Percentiles rank a stretch among this genome's conserved stretches.
phyloP scores from a whole-genome alignment of 2,113 vertebrate species.

The Urocynchramus pylzowi region DNA sequence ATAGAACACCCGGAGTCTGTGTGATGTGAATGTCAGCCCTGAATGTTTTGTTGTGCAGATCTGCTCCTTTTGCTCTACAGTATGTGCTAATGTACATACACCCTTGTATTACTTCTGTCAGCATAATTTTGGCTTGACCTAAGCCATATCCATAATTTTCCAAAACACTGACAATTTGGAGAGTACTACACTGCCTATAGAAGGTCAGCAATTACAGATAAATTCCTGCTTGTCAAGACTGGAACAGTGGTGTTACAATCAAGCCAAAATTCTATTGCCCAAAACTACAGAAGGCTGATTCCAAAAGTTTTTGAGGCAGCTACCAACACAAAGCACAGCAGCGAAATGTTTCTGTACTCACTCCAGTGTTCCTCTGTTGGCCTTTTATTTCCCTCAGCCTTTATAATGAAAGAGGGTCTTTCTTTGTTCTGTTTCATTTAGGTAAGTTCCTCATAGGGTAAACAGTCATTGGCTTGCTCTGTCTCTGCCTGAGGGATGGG shows the following conservation, averaged over 20 bases:
- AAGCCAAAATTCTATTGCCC: neutral
- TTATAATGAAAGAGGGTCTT: neutral
- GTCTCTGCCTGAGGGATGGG: neutral
- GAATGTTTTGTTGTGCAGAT: neutral
- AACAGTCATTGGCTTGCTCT: neutral
- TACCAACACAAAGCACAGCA: neutral
- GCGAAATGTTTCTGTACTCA: neutral
- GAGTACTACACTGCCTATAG: neutral
- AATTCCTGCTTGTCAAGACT: neutral
- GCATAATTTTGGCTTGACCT: neutral
- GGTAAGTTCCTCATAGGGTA: fast-evolving
- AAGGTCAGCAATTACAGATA: neutral
- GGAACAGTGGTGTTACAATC: neutral
- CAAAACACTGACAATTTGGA: neutral
- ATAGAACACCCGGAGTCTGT: neutral
- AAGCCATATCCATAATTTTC: neutral
- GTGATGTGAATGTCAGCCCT: neutral
- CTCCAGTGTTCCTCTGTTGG: neutral
- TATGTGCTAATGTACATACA: neutral
- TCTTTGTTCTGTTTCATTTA: fast-evolving
- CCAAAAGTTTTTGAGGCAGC: neutral
- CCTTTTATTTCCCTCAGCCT: neutral
- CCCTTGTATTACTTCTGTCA: neutral
- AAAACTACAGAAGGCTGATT: neutral
- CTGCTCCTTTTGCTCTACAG: neutral